Percentiles rank a stretch among this genome's conserved stretches.
phyloP scores from a whole-genome alignment of 2,113 vertebrate species.

The Penelope pileata region DNA sequence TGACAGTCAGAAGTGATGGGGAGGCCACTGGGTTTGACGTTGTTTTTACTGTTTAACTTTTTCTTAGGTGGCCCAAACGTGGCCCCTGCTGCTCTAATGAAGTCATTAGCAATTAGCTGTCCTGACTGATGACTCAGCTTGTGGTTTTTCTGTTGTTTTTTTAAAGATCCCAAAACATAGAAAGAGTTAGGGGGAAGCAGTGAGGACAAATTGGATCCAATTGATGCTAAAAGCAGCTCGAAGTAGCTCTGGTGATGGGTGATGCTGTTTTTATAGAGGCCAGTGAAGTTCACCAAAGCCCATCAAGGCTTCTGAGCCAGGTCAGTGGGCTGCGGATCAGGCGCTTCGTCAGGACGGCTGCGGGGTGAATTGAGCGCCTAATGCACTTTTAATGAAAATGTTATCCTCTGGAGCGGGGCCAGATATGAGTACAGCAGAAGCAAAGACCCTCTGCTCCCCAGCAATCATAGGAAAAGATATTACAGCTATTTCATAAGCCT shows the following conservation, averaged over 20 bases:
- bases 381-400: conserved; percentile 69
- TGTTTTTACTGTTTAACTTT: not conserved
- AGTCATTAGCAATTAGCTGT: not conserved
- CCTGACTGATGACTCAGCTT: not conserved
- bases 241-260: not conserved
- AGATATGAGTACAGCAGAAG: not conserved
- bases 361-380: not conserved
- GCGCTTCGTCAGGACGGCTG: not conserved
- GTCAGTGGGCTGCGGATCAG: not conserved
- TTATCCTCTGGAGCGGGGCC: conserved; percentile 50
- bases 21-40: not conserved
- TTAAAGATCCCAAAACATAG: rapidly evolving
- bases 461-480: conserved; percentile 43
- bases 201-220: not conserved
- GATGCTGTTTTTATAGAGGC: conserved; percentile 9
- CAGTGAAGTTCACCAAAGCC: conserved; percentile 19
- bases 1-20: not conserved
- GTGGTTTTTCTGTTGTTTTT: not conserved
- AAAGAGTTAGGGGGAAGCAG: not conserved
- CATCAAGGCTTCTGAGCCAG: not conserved
- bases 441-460: conserved; percentile 5
- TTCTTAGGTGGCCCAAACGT: not conserved
- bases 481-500: conserved; percentile 48
- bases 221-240: not conserved
- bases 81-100: not conserved